Base-by-base conservation (phyloP, 92 coral and sea anemone species). In the Isaurus tuberculatus region DNA sequence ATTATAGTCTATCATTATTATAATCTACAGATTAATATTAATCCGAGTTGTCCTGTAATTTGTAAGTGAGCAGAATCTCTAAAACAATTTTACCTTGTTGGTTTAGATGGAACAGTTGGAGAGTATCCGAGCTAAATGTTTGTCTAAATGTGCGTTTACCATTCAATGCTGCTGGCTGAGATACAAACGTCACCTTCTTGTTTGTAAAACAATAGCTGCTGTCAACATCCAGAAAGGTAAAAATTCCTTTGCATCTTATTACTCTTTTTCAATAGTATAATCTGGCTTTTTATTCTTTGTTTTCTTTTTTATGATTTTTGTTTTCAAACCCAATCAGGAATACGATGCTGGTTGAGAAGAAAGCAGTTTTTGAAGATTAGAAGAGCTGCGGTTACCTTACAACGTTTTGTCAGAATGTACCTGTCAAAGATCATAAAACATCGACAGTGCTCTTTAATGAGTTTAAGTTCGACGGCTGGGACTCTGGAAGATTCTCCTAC, bases 121-220 rank as follows among this genome's bases (percentile, higher is more conserved):
- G 61, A 80, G 29, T 19, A 70, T 83, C 57, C 91, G 97, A 51
- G 75, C 79, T 31, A 89, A 72, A 9, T 81, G 85, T 51, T 88
- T 86, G 78, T 75, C 90, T 42, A 75, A 84, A 72, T 88, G 89
- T 23, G 94, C 93, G 60, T 63, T 91, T 23, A 43, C 84, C 1
- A 80, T 93, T 17, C 97, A 93, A 85, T 88, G 88, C 27, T 91
- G 90, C 73, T 93, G 97, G 97, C 48, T 83, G 53, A 87, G 91
- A 43, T 90, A 91, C 77, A 91, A 85, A 72, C 83, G 66, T 16
- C 73, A 85, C 10, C 30, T 86, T 23, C 87, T 23, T 9, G 81
- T 58, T 36, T 73, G 66, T 8, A 61, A 60, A 34, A 75, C 27
- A 15, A 31, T 23, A 1, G 97, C 97, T 2, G 94, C 90, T 4